Base-by-base conservation (phyloP, 2,113 vertebrate species). In the Girardinichthys multiradiatus region DNA sequence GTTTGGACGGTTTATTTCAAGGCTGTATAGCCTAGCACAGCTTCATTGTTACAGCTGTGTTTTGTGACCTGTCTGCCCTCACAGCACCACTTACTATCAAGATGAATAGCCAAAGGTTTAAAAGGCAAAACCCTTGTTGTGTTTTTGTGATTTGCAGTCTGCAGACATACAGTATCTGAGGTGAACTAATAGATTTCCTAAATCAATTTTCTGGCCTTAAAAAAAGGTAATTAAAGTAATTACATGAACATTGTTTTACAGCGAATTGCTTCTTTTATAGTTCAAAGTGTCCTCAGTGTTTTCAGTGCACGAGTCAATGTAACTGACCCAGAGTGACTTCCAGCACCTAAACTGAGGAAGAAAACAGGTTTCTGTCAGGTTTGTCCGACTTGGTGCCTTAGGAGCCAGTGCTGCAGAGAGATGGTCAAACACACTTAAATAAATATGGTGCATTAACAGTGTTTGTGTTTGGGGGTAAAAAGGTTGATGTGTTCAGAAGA, bases 181-280 rank as follows among this genome's bases (percentile, higher is more conserved):
- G 26, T 63, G 29, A 15, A 31, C 12, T n/a, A 9, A 24, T n/a
- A n/a, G 19, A 61, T 35, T 33, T 35, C 24, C 61, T n/a, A 8
- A 39, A 30, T 26, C 57, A 28, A 57, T 65, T 57, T 57, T 65
- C 26, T 58, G n/a, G 15, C 51, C 27, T 58, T 39, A 45, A 54
- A 57, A n/a, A 37, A 73, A 65, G 62, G 54, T 64, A 39, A 54
- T 39, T 65, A 73, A 74, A 74, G 4, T 27, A 31, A 57, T 74
- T 65, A 14, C 24, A 17, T 57, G 48, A 10, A 59, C 30, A 42
- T 24, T 15, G 21, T 45, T 10, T 66, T 74, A 39, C 31, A 58
- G 45, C 26, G 39, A 42, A 45, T 0, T 13, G 37, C 54, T 66
- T 58, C 51, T 74, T 74, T 66, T 59, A 66, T 21, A 42, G 63